These are phyloP conservation scores for Drosophila gaucha DNA, from an alignment of 2,888 invertebrate genomes.

Conservation along the genomic window DNA sequence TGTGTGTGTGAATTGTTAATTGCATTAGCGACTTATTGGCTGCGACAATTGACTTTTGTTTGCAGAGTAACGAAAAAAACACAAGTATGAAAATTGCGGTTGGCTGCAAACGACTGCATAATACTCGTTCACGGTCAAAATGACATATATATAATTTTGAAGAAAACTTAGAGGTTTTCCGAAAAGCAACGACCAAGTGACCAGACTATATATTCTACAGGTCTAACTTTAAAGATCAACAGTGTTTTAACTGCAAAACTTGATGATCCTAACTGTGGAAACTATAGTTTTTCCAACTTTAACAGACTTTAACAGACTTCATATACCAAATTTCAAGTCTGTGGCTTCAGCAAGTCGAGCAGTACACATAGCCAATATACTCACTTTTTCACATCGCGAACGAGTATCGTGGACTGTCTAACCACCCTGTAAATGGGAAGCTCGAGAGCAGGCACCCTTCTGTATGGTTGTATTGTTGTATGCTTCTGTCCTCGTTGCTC, in stretches of 20 bases:
- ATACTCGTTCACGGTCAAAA: background rate
- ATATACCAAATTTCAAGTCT: background rate
- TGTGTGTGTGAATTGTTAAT: slow-evolving; percentile 72
- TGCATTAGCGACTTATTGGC: slow-evolving; percentile 80
- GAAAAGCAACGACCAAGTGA: no score
- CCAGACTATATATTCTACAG: no score
- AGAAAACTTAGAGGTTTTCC: no score
- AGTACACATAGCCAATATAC: no score
- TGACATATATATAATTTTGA: no score
- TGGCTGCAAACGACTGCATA: background rate
- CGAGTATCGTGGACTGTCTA: slow-evolving; percentile 17
- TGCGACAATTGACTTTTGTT: slow-evolving; percentile 71
- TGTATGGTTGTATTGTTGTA: slow-evolving; percentile 15
- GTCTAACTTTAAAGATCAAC: no score
- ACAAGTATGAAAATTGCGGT: background rate
- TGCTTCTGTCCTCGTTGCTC: slow-evolving; percentile 19
- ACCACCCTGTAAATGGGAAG: slow-evolving; percentile 47
- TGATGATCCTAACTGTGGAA: no score
- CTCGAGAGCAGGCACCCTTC: slow-evolving; percentile 3
- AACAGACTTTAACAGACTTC: no score
- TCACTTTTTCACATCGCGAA: background rate
- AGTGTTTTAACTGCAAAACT: no score
- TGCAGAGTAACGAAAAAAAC: slow-evolving; percentile 26
- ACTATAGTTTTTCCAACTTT: no score
- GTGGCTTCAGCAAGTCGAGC: background rate